These are phyloP conservation scores for Andrena camellia DNA, from an alignment of 2,888 invertebrate species.

Conservation along the genomic window DNA sequence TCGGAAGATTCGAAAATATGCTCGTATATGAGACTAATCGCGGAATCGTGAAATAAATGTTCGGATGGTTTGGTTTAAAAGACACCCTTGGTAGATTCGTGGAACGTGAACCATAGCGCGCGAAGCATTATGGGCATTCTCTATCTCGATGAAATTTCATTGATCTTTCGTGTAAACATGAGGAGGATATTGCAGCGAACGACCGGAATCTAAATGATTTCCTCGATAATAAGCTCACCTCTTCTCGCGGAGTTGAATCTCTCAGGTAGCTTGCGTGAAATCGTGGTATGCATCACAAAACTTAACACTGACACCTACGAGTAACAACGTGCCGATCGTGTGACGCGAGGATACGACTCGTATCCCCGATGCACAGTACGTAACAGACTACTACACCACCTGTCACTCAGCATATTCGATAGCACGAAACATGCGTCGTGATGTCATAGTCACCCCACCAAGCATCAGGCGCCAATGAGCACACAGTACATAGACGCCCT, in stretches of 20 bases:
- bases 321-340: constrained; percentile 76
- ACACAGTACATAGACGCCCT: neutral
- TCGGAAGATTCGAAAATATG: too few relatives aligned
- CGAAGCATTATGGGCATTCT: neutral
- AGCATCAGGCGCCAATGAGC: constrained; percentile 41
- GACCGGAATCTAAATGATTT: neutral
- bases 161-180: neutral
- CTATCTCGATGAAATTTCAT: constrained; percentile 9
- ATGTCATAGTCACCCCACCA: constrained; percentile 71
- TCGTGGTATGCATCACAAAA: constrained; percentile 82
- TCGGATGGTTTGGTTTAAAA: neutral
- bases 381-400: constrained; percentile 77
- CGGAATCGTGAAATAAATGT: neutral
- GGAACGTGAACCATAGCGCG: neutral
- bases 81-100: neutral
- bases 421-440: constrained; percentile 80
- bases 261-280: constrained; percentile 76
- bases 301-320: constrained; percentile 77
- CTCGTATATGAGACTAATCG: too few relatives aligned
- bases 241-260: constrained; percentile 79
- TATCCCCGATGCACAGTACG: constrained; percentile 44
- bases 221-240: constrained; percentile 70
- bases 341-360: constrained; percentile 56
- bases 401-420: constrained; percentile 83
- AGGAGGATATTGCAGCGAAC: neutral